Percentiles rank a stretch among this genome's conserved stretches.
Evolutionary conservation across 2,113 vertebrate species (phyloP).

Genomic region (Anthoscopus minutus): DNA sequence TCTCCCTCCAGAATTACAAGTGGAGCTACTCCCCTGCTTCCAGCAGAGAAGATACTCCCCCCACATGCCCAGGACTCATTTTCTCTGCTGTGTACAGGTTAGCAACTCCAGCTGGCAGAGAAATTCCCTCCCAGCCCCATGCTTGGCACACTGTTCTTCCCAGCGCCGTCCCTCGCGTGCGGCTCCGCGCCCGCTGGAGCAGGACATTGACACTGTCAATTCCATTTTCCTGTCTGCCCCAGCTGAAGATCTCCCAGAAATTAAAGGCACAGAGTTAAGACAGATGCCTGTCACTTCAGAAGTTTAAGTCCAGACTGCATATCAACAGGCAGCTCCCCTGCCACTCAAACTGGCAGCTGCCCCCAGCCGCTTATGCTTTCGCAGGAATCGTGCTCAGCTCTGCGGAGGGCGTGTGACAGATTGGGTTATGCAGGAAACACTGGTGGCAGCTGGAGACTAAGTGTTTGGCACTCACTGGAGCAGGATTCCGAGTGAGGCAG

Average conservation of each 20-base stretch:
- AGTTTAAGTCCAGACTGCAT: neutral
- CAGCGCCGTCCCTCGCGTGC: accelerated
- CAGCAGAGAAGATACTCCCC: neutral
- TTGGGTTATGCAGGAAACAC: neutral
- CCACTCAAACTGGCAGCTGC: neutral
- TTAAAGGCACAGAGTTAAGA: neutral
- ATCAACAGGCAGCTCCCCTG: neutral
- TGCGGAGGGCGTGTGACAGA: neutral
- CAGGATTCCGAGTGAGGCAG: neutral
- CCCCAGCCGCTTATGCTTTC: accelerated
- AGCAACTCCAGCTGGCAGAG: neutral
- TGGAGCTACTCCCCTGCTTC: neutral
- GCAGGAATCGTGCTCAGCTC: neutral
- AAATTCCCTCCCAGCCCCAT: neutral
- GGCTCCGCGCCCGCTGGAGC: neutral
- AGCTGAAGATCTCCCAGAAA: neutral
- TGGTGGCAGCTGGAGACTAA: neutral
- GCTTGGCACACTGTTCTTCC: neutral
- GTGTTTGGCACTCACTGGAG: neutral
- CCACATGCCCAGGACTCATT: neutral
- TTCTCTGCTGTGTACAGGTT: neutral
- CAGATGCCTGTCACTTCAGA: neutral
- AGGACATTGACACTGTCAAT: neutral
- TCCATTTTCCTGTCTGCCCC: neutral
- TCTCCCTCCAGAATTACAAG: neutral